phyloP scores from a whole-genome alignment of 2,888 invertebrate species.

The Metopia argyrocephala region DNA sequence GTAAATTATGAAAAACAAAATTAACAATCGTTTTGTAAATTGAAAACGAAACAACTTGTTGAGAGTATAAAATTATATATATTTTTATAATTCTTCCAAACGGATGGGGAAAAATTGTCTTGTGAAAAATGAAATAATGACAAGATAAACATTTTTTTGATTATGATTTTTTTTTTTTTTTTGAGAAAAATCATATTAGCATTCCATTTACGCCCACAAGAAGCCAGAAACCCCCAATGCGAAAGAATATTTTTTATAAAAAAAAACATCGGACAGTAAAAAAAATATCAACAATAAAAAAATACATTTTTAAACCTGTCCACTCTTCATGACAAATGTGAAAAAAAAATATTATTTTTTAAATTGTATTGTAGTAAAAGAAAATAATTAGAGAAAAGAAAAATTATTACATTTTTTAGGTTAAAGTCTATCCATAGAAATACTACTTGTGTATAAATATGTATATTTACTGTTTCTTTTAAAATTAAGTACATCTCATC shows the following conservation, averaged over 20 bases:
- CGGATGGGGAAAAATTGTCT: conserved; percentile 9
- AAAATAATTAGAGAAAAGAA: not conserved
- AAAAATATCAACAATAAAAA: conserved; percentile 29
- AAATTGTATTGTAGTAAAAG: not conserved
- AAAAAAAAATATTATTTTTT: not conserved
- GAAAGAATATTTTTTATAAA: conserved; percentile 27
- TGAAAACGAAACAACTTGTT: conserved; percentile 46
- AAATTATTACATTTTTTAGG: too few relatives aligned
- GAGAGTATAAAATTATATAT: not conserved
- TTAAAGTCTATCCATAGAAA: too few relatives aligned
- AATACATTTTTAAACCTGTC: conserved; percentile 38
- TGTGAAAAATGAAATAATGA: conserved; percentile 3
- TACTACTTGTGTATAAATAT: too few relatives aligned
- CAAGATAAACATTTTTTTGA: conserved; percentile 29
- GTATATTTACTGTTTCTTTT: too few relatives aligned
- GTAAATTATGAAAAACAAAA: conserved; percentile 37
- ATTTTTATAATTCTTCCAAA: too few relatives aligned
- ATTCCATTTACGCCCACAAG: conserved; percentile 61
- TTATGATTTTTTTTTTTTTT: conserved; percentile 43
- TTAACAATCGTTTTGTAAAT: conserved; percentile 41
- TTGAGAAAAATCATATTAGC: conserved; percentile 47
- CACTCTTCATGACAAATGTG: conserved; percentile 45
- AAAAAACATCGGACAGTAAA: conserved; percentile 54
- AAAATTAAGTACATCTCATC: too few relatives aligned
- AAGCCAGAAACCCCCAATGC: conserved; percentile 44